Evolutionary conservation across 2,797 vertebrate genomes (phyloP), one percentile per base, ranked within the genome.

Genomic region (Hippopotamyrus pictus): DNA sequence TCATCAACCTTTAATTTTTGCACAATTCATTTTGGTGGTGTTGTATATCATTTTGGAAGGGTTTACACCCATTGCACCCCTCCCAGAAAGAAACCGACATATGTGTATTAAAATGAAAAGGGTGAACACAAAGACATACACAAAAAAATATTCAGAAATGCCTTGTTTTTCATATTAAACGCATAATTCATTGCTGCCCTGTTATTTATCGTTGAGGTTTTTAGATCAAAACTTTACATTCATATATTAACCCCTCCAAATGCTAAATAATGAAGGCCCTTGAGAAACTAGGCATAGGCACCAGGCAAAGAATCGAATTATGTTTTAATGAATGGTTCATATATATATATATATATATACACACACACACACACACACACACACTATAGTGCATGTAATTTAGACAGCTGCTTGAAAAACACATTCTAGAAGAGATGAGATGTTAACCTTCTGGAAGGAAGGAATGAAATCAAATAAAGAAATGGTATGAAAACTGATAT

Each of bases 401-500:
- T 89, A 89, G 88, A 90, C 8, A 65, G 88, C 59, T 57, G 51
- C 87, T 89, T 33, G 54, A 89, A 54, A 86, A 88, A 89, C 85
- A 90, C 87, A 89, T 88, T 89, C 89, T 79, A 59, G 86, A 88
- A 89, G 87, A 57, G 90, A 89, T 87, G 50, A 51, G 37, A 29
- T 53, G 46, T 51, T 25, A 85, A 85, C 88, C 51, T 89, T 92
- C 93, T 91, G 86, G 84, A 90, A 86, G 79, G 54, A 57, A 29
- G 37, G 87, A 89, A 93, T 89, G 90, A 92, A 93, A 90, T 87
- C 22, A 90, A 91, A 91, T 95, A 95, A 95, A 94, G 94, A 95
- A 96, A 95, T 91, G 65, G 90, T 89, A 85, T 93, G 95, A 94
- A 96, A 95, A 92, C 91, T 48, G 92, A 93, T 95, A 91, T 91